phyloP scores from a whole-genome alignment of 2,888 invertebrate genomes.

The Monoplex corrugatus region DNA sequence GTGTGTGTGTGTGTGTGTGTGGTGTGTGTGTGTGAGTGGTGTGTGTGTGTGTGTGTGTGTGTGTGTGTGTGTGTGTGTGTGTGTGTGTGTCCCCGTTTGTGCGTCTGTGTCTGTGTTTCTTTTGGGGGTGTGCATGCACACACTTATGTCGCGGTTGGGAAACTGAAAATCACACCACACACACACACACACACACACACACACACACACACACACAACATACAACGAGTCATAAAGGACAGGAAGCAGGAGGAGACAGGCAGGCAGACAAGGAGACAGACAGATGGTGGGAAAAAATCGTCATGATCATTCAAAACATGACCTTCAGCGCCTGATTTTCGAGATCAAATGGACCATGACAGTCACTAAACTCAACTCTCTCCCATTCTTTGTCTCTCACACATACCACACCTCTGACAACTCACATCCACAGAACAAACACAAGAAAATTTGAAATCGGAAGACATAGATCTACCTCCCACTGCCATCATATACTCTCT shows the following conservation, averaged over 20 bases:
- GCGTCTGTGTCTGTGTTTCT: neutral
- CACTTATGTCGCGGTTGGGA: too few relatives aligned
- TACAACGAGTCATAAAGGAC: neutral
- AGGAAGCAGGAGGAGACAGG: neutral
- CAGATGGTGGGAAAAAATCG: too few relatives aligned
- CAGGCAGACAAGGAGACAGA: neutral
- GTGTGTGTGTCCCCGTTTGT: neutral
- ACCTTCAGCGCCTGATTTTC: too few relatives aligned
- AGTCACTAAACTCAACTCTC: too few relatives aligned
- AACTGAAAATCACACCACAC: neutral
- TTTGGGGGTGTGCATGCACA: neutral
- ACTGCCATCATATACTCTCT: too few relatives aligned
- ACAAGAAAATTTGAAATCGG: too few relatives aligned
- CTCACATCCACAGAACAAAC: too few relatives aligned
- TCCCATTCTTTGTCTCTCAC: too few relatives aligned
- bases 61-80: slow-evolving; percentile 19
- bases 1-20: neutral
- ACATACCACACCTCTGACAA: too few relatives aligned
- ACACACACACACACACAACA: neutral
- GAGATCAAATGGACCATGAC: too few relatives aligned
- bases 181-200: neutral
- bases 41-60: neutral
- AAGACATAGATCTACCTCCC: too few relatives aligned
- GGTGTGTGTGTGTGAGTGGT: neutral
- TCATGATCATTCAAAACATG: too few relatives aligned